phyloP scores from a whole-genome alignment of 2,113 vertebrate species.

The Oncorhynchus nerka region DNA sequence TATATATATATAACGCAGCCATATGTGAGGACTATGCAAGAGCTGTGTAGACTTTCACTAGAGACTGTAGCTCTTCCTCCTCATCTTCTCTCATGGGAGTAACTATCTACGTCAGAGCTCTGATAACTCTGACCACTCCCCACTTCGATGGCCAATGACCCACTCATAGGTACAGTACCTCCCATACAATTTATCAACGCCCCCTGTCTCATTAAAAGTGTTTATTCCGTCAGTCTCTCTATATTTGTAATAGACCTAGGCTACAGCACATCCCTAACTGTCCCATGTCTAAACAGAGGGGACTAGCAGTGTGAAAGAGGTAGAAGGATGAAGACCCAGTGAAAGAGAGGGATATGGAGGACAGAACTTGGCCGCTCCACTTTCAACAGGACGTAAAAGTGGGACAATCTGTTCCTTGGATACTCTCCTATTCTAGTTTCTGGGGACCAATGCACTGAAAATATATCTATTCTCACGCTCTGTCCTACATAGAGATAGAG shows the following conservation, averaged over 20 bases:
- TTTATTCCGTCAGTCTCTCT: conserved; percentile 8
- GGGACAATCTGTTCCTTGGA: conserved; percentile 84
- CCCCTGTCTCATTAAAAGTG: background rate
- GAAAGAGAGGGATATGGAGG: conserved; percentile 62
- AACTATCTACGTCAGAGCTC: conserved; percentile 33
- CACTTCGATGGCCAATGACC: conserved; percentile 8
- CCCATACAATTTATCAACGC: conserved; percentile 39
- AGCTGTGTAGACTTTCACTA: too few species aligned
- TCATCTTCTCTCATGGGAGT: background rate
- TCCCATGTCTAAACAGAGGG: conserved; percentile 15
- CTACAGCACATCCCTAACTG: conserved; percentile 22
- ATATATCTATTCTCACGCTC: conserved; percentile 76
- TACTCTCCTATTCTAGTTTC: conserved; percentile 80
- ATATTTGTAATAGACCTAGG: conserved; percentile 19
- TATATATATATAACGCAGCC: too few species aligned
- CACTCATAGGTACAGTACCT: conserved; percentile 10
- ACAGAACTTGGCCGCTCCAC: conserved; percentile 75
- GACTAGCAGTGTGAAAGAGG: conserved; percentile 35
- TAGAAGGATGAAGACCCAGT: conserved; percentile 58
- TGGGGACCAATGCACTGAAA: conserved; percentile 81
- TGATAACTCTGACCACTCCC: conserved; percentile 7
- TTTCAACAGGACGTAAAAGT: conserved; percentile 76
- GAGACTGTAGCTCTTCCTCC: conserved; percentile 10
- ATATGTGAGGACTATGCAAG: too few species aligned
- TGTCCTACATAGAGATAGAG: conserved; percentile 75